Evolutionary conservation across 2,888 invertebrate species (phyloP).

Genomic region (Terebella lapidaria): DNA sequence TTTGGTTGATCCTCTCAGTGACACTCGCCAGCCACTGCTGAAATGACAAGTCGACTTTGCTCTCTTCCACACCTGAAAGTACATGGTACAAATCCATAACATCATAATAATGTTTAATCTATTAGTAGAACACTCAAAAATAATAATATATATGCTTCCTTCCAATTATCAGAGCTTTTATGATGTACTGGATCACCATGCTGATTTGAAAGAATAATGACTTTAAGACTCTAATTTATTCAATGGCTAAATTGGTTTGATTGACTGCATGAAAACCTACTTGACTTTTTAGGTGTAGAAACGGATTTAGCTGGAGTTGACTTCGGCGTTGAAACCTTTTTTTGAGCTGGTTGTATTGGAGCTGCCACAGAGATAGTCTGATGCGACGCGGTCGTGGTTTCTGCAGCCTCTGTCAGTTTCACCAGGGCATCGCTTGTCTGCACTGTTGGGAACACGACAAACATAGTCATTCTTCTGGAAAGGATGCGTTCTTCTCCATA

Average conservation of each 20-base stretch:
- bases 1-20: constrained; percentile 71
- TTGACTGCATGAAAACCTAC: too few relatives aligned
- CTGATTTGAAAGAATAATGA: too few relatives aligned
- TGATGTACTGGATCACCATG: too few relatives aligned
- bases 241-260: too few relatives aligned
- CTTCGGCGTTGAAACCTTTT: neutral
- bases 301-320: neutral
- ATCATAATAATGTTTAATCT: too few relatives aligned
- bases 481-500: too few relatives aligned
- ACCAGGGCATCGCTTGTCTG: neutral
- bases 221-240: too few relatives aligned
- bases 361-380: neutral
- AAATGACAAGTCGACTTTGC: constrained; percentile 55
- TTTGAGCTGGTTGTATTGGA: neutral
- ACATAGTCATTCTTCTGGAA: too few relatives aligned
- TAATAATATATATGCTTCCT: too few relatives aligned
- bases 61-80: neutral
- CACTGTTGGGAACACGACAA: neutral
- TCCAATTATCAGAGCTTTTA: too few relatives aligned
- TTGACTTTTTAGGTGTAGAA: constrained; percentile 12
- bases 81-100: neutral
- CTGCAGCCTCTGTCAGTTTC: neutral
- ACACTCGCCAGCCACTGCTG: constrained; percentile 70
- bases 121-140: too few relatives aligned
- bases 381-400: neutral